Evolutionary conservation across 2,888 invertebrate genomes (phyloP), one percentile per base, ranked within the genome.

Genomic region (Alcis repandata): DNA sequence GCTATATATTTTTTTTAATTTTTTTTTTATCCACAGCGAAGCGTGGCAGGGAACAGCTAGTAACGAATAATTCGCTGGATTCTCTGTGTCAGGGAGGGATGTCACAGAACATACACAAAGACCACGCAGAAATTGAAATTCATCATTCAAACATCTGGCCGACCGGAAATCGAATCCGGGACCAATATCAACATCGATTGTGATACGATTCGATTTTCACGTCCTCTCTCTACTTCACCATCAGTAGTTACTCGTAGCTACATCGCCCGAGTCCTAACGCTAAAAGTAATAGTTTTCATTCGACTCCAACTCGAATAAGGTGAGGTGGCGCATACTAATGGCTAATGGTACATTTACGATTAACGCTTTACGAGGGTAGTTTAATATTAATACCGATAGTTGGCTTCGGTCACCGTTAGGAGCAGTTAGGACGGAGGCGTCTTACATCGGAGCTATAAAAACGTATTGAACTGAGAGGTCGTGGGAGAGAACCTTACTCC

Each of bases 211-310:
- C 19, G 13, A 40, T 8, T 15, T 10, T 32, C 36, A 0, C 36
- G 0, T 58, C 53, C 63, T 66, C 61, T 19, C 68, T 40, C 68
- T 67, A 68, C 15, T 15, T 36, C 22, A 60, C 58, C 45, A 43
- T 8, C 41, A 59, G 45, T 62, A 48, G 60, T 57, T 62, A 27
- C 3, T 27, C n/a, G n/a, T 27, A 57, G 33, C 20, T 62, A 45
- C 20, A 41, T 36, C 46, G 11, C 53, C 58, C 57, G 69, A 67
- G 64, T 68, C 69, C 70, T 69, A 69, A 64, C 66, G 64, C 67
- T 66, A 54, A 71, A 73, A 68, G 71, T 69, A 71, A 71, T 73
- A 71, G 71, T 67, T 71, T 73, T 57, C 63, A 69, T 69, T 67
- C 63, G 69, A 69, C 58, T 56, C 53, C 61, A 58, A 59, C 65